phyloP scores from a whole-genome alignment of 2,113 vertebrate species.

The Macquaria australasica region DNA sequence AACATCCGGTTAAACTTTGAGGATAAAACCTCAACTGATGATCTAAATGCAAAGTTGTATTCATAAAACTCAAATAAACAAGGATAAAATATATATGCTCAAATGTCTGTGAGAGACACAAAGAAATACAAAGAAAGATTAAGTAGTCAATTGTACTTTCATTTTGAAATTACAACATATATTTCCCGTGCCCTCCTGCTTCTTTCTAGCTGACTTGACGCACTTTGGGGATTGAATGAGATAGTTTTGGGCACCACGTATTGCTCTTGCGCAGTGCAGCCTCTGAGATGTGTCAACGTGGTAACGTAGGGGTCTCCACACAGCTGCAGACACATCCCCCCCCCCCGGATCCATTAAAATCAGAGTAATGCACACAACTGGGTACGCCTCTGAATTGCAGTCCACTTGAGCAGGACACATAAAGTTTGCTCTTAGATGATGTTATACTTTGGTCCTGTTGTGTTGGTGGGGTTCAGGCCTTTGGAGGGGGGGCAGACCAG shows the following conservation, averaged over 20 bases:
- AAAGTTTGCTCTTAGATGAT: neutral
- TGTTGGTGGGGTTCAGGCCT: slow-evolving; percentile 7
- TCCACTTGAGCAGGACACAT: neutral
- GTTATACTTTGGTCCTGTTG: neutral
- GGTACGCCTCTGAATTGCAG: neutral
- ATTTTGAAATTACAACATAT: neutral
- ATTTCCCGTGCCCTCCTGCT: neutral
- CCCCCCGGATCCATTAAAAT: neutral
- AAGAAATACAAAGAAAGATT: accelerated
- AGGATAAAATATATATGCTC: accelerated
- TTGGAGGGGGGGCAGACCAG: neutral
- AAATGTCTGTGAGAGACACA: accelerated
- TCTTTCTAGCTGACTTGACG: slow-evolving; percentile 18
- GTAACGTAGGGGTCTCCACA: slow-evolving; percentile 66
- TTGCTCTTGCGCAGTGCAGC: slow-evolving; percentile 76
- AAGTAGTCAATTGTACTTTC: neutral
- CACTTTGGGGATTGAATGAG: slow-evolving; percentile 35
- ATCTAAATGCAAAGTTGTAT: neutral
- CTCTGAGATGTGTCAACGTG: slow-evolving; percentile 83
- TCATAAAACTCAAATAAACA: accelerated
- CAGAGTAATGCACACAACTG: neutral
- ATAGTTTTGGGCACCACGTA: slow-evolving; percentile 76
- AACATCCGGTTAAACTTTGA: slow-evolving; percentile 54
- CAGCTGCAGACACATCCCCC: slow-evolving; percentile 18
- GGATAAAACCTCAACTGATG: accelerated